A percentile compares a stretch with the other conserved stretches of the same genome.
Conservation (phyloP, 2,113 vertebrate genomes). For the Orycteropus afer region DNA sequence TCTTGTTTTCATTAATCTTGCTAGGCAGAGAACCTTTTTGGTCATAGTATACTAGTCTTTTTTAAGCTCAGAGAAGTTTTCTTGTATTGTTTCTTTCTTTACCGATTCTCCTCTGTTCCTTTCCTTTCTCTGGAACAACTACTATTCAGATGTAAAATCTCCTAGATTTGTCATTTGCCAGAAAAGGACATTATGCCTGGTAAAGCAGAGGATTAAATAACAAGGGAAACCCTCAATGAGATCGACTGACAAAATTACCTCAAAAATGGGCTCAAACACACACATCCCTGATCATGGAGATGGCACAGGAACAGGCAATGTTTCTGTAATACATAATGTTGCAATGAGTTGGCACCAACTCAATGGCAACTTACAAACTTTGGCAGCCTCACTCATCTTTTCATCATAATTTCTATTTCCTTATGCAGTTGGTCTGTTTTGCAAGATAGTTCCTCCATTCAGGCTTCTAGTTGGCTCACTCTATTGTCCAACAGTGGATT, state of each 20-base stretch:
- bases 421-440: neutral
- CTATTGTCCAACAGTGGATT: neutral
- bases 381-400: neutral
- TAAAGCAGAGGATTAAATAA: too few species aligned
- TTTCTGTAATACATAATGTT: neutral
- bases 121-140: neutral
- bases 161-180: neutral
- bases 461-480: neutral
- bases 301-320: too few species aligned
- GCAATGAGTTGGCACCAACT: neutral
- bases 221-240: too few species aligned
- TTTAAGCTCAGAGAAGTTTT: conserved; percentile 2
- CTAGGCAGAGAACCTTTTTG: neutral
- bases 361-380: neutral
- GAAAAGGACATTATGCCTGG: too few species aligned
- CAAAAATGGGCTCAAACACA: too few species aligned
- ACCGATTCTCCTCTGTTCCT: neutral
- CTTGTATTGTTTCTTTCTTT: neutral
- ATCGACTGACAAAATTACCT: too few species aligned
- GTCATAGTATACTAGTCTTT: neutral
- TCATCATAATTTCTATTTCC: neutral
- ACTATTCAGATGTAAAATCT: neutral
- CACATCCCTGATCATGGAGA: too few species aligned
- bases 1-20: neutral
- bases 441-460: neutral